Base-by-base conservation (phyloP, 2,113 vertebrate genomes). In the Upupa epops region DNA sequence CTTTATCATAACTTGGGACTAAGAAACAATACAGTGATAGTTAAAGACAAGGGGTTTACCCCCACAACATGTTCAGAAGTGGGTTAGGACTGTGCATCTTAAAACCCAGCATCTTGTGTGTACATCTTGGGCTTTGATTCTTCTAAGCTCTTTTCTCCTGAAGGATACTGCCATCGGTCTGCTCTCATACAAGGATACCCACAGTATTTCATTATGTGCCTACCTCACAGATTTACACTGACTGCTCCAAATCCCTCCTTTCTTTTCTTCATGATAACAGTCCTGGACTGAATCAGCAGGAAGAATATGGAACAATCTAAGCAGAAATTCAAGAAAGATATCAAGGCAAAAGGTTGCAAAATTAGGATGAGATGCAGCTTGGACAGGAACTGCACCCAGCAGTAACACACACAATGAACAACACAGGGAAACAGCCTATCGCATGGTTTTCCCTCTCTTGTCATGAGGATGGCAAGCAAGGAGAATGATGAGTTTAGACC, bases 181-280 rank as follows among this genome's bases (percentile, higher is more conserved):
- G 51, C 72, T 78, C 77, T 87, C 92, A 63, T 81, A 82, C 84
- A 52, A 32, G 17, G 26, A 51, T 94, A 31, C 46, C 63, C 81
- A 59, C 73, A 55, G 51, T 22, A 87, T 66, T 89, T 70, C 63
- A 61, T 76, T 58, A 31, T 21, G 46, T 79, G 46, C 37, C 66
- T 93, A 58, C 42, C 59, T 63, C 55, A 48, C 51, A 65, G 86
- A 63, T 89, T 92, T 84, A 60, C 83, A 84, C 31, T 40, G 73
- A 28, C 58, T 59, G 54, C 10, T 75, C 59, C 66, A 48, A 85
- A 92, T 82, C 71, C 74, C 48, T 86, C 28, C 32, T 46, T 91
- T 13, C 69, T 72, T 73, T 63, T n/a, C 25, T 34, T 25, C 76
- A 51, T 49, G 2, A 26, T 63, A 65, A 32, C 12, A 88, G 52